These are phyloP conservation scores for Syngnathus scovelli DNA, from an alignment of 2,113 vertebrate species.

Conservation along the genomic window DNA sequence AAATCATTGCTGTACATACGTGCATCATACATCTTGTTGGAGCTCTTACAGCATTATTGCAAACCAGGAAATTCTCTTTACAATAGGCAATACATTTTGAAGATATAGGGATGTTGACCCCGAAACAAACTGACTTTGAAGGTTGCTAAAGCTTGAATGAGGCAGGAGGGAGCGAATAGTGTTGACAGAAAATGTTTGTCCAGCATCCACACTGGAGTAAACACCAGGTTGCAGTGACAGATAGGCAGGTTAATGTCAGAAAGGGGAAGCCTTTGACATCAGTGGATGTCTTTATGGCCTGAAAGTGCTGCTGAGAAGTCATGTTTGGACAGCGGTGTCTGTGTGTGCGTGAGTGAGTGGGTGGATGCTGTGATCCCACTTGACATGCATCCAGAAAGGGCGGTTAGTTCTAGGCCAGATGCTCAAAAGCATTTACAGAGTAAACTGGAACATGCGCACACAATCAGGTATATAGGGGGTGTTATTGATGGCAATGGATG, in stretches of 20 bases:
- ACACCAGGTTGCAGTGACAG: slow-evolving; percentile 34
- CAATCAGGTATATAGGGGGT: slow-evolving; percentile 14
- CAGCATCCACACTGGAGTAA: slow-evolving; percentile 24
- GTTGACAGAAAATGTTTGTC: slow-evolving; percentile 23
- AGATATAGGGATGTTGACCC: not conserved
- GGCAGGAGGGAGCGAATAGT: slow-evolving; percentile 20
- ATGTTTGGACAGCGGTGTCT: slow-evolving; percentile 25
- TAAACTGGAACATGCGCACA: slow-evolving; percentile 69
- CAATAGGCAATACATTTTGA: not conserved
- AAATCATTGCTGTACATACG: not conserved
- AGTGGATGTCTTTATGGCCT: slow-evolving; percentile 26
- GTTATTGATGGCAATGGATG: slow-evolving; percentile 63
- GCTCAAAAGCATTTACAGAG: slow-evolving; percentile 35
- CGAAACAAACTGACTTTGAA: not conserved
- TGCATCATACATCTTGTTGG: slow-evolving; percentile 12
- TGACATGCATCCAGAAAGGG: slow-evolving; percentile 49
- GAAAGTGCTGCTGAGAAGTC: slow-evolving; percentile 26
- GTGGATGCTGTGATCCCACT: slow-evolving; percentile 17
- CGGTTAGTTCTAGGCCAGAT: slow-evolving; percentile 49
- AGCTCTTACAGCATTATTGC: slow-evolving; percentile 2
- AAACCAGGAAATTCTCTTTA: slow-evolving; percentile 8
- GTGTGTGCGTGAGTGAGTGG: slow-evolving; percentile 35
- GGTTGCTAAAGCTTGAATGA: slow-evolving; percentile 22
- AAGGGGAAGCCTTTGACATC: slow-evolving; percentile 20
- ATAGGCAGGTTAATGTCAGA: slow-evolving; percentile 43